phyloP scores from a whole-genome alignment of 2,888 invertebrate genomes.

The Mimas tiliae region DNA sequence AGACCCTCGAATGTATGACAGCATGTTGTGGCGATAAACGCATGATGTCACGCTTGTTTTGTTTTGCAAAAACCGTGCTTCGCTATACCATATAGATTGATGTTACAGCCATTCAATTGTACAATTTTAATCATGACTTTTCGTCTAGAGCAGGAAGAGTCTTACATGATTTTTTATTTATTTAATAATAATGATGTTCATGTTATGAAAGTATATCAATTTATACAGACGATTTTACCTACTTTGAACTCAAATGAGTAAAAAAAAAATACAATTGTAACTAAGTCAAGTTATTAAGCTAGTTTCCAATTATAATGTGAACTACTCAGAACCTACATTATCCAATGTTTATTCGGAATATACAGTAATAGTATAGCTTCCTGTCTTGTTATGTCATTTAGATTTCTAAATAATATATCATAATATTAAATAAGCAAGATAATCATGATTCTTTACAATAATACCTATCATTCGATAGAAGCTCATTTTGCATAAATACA shows the following conservation, averaged over 20 bases:
- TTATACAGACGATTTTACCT: background rate
- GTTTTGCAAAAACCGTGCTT: slow-evolving; percentile 45
- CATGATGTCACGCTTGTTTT: slow-evolving; percentile 66
- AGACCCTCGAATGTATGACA: slow-evolving; percentile 90
- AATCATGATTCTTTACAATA: background rate
- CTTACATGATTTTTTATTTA: background rate
- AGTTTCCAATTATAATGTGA: too few relatives aligned
- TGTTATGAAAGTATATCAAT: too few relatives aligned
- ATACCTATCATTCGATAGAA: background rate
- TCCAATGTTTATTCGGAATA: background rate
- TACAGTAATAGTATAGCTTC: background rate
- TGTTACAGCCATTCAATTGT: slow-evolving; percentile 12
- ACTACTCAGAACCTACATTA: background rate
- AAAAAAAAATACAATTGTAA: background rate
- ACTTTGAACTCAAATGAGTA: too few relatives aligned
- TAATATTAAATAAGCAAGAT: background rate
- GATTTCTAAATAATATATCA: too few relatives aligned
- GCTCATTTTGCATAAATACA: background rate
- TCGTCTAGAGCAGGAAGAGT: slow-evolving; percentile 17
- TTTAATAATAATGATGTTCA: background rate
- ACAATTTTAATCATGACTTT: background rate
- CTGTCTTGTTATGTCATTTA: background rate
- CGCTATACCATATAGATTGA: slow-evolving; percentile 25
- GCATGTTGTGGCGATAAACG: slow-evolving; percentile 54
- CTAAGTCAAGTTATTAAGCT: background rate